Conservation (phyloP, 2,113 vertebrate species). For the Plecotus auritus region DNA sequence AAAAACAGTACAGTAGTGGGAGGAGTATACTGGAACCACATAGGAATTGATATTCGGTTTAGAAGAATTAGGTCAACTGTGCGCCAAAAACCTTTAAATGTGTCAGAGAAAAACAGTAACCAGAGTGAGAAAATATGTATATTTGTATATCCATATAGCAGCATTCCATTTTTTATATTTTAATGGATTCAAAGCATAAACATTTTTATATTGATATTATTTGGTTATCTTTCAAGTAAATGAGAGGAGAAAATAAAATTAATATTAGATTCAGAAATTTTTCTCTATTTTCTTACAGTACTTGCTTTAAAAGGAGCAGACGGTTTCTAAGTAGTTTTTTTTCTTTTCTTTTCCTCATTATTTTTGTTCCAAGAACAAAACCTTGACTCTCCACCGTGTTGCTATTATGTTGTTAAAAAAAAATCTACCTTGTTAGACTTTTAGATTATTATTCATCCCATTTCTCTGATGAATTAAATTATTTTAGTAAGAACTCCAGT, state of each 20-base stretch:
- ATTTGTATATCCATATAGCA: background rate
- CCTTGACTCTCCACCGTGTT: background rate
- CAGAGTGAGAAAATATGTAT: background rate
- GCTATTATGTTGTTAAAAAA: background rate
- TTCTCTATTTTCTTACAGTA: background rate
- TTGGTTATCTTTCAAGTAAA: conserved; percentile 30
- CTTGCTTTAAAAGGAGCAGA: background rate
- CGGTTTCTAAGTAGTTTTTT: background rate
- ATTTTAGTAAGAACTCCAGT: background rate
- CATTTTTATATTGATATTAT: background rate
- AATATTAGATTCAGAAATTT: background rate
- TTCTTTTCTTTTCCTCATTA: background rate
- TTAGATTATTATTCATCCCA: background rate
- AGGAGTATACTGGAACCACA: background rate
- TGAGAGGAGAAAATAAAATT: background rate
- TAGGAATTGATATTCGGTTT: background rate
- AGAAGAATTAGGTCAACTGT: background rate
- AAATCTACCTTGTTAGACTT: background rate
- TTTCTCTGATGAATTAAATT: conserved; percentile 25
- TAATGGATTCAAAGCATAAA: background rate
- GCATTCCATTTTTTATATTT: background rate
- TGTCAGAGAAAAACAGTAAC: background rate
- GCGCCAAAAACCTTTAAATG: background rate
- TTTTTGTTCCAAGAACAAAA: background rate
- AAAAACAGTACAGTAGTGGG: background rate